Percentiles rank a stretch among this genome's conserved stretches.
phyloP scores from a whole-genome alignment of 2,888 invertebrate species.

The Ichneumon xanthorius region DNA sequence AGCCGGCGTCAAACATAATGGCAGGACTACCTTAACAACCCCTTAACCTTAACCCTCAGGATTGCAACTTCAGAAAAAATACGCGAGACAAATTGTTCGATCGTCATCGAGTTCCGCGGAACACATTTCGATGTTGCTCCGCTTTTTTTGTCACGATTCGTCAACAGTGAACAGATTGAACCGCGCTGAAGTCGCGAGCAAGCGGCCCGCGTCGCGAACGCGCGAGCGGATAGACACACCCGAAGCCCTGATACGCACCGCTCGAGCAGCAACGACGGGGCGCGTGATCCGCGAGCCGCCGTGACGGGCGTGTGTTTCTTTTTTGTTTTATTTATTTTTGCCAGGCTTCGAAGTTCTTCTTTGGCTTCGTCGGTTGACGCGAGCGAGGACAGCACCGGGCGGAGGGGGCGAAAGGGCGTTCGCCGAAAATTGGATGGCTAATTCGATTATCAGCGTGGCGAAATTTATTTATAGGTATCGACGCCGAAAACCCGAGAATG shows the following conservation, averaged over 20 bases:
- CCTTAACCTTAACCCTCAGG: conserved; percentile 29
- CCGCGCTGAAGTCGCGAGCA: background rate
- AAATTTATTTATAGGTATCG: background rate
- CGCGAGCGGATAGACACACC: background rate
- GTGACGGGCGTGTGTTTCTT: conserved; percentile 21
- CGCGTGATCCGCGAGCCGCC: conserved; percentile 2
- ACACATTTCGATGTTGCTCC: background rate
- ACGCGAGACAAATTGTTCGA: conserved; percentile 41
- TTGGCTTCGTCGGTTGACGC: conserved; percentile 47
- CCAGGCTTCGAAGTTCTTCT: conserved; percentile 40
- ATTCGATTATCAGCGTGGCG: conserved; percentile 19
- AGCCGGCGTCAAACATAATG: no score
- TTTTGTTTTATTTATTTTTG: conserved; percentile 54
- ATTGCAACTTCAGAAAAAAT: conserved; percentile 64
- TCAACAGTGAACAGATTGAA: background rate
- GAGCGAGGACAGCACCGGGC: background rate
- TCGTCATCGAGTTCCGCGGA: background rate
- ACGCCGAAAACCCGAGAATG: background rate
- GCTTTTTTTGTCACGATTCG: background rate
- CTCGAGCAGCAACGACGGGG: background rate
- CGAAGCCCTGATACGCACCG: conserved; percentile 27
- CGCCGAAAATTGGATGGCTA: conserved; percentile 32
- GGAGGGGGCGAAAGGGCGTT: background rate
- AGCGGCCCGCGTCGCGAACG: background rate
- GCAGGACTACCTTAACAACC: background rate